Evolutionary conservation across 2,888 invertebrate species (phyloP).

Genomic region (Harpalus rubripes): DNA sequence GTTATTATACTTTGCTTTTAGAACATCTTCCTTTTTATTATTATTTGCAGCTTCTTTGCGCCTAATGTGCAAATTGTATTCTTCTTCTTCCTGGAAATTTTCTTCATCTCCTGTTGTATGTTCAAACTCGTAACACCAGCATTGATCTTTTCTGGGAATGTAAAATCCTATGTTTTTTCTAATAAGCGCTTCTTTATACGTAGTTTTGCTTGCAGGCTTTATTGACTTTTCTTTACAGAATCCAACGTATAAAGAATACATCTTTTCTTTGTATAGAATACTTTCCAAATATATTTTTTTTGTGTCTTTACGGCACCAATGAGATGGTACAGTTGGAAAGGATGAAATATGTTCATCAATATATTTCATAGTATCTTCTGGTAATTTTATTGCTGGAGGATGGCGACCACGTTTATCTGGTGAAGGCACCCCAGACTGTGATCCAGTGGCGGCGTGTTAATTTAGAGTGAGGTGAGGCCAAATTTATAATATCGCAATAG

Average conservation of each 20-base stretch:
- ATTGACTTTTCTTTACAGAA: neutral
- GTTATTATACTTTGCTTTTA: neutral
- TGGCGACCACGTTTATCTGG: too few species aligned
- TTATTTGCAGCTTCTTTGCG: neutral
- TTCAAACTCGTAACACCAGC: neutral
- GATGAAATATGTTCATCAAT: too few species aligned
- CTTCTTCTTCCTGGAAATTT: neutral
- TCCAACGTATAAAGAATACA: neutral
- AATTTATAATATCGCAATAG: too few species aligned
- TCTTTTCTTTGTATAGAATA: neutral
- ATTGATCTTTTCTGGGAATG: neutral
- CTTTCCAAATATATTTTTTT: neutral
- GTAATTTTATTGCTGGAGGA: too few species aligned
- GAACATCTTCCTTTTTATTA: neutral
- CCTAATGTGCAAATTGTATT: neutral
- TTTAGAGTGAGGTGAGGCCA: too few species aligned
- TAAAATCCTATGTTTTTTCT: neutral
- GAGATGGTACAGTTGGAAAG: too few species aligned
- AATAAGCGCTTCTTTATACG: neutral
- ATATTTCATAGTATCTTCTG: too few species aligned
- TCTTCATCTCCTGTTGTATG: neutral
- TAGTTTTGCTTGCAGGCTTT: neutral
- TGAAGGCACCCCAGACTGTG: too few species aligned
- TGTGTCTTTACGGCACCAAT: too few species aligned
- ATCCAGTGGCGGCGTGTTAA: too few species aligned